Percentiles rank a stretch among this genome's conserved stretches.
These are phyloP conservation scores for Shinisaurus crocodilurus DNA, from an alignment of 2,113 vertebrate genomes.

Conservation along the genomic window DNA sequence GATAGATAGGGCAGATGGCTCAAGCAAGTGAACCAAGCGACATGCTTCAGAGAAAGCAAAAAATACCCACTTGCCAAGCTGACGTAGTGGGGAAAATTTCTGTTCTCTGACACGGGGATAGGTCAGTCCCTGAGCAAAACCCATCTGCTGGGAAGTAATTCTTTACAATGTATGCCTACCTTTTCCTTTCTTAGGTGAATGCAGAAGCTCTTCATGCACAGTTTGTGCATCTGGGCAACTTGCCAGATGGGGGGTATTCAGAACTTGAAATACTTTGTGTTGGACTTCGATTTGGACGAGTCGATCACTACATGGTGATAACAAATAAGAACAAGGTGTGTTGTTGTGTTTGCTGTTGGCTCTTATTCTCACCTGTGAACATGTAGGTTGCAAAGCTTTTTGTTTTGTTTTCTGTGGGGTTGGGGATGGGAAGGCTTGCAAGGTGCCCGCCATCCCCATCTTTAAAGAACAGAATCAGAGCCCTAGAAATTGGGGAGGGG, in stretches of 20 bases:
- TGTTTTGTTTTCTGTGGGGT: neutral
- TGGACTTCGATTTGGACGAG: slow-evolving; percentile 80
- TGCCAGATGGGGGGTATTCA: slow-evolving; percentile 75
- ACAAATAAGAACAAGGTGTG: slow-evolving; percentile 79
- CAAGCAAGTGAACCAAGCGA: neutral
- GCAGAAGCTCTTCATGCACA: slow-evolving; percentile 54
- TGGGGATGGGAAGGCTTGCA: neutral
- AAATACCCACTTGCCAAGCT: neutral
- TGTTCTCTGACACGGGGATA: neutral
- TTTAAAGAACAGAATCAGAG: neutral
- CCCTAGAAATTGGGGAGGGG: neutral
- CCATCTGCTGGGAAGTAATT: neutral
- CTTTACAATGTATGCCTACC: neutral
- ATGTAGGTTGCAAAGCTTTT: no score
- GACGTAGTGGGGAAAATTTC: no score
- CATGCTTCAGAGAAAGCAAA: no score
- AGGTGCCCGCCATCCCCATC: neutral
- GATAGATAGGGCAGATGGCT: neutral
- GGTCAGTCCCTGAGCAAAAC: neutral
- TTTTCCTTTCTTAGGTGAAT: slow-evolving; percentile 47
- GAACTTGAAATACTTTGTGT: slow-evolving; percentile 77
- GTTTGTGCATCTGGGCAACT: slow-evolving; percentile 77
- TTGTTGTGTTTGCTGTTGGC: no score
- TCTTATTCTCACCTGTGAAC: neutral
- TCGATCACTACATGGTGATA: slow-evolving; percentile 75